phyloP scores from a whole-genome alignment of 2,797 vertebrate species.

The Anolis apletophallus region DNA sequence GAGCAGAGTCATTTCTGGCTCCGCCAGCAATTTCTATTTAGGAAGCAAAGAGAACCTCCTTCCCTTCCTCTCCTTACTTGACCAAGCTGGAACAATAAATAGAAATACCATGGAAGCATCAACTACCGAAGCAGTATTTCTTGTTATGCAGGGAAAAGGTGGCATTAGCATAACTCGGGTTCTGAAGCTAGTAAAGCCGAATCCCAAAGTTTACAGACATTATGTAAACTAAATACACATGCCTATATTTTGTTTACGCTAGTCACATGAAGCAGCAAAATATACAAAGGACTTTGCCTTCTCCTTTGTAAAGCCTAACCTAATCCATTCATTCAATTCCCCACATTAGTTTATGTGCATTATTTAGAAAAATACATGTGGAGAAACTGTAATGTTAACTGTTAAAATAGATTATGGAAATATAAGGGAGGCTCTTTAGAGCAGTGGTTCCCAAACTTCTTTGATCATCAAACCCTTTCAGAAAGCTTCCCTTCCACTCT shows the following conservation, averaged over 20 bases:
- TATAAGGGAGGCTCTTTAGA: not conserved
- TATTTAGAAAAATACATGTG: not conserved
- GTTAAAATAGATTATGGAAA: not conserved
- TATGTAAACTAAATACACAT: not conserved
- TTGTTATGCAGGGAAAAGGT: not conserved
- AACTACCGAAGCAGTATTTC: not conserved
- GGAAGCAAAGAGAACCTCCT: constrained; percentile 17
- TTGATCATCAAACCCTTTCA: not conserved
- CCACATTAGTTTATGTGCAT: not conserved
- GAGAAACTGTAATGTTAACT: not conserved
- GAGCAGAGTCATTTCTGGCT: constrained; percentile 45
- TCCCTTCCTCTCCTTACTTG: not conserved
- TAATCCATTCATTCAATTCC: not conserved
- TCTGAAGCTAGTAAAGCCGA: not conserved
- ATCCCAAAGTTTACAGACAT: not conserved
- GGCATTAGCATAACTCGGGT: not conserved
- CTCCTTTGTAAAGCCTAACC: not conserved
- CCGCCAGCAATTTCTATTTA: constrained; percentile 45
- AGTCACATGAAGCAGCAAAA: not conserved
- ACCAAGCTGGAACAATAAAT: not conserved
- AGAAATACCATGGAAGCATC: not conserved
- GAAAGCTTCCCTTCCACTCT: too few species aligned
- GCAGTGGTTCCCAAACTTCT: too few species aligned
- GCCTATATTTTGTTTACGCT: not conserved
- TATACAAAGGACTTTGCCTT: not conserved